Percentiles rank a stretch among this genome's conserved stretches.
Conservation (phyloP, 2,113 vertebrate species). For the Eptesicus fuscus region DNA sequence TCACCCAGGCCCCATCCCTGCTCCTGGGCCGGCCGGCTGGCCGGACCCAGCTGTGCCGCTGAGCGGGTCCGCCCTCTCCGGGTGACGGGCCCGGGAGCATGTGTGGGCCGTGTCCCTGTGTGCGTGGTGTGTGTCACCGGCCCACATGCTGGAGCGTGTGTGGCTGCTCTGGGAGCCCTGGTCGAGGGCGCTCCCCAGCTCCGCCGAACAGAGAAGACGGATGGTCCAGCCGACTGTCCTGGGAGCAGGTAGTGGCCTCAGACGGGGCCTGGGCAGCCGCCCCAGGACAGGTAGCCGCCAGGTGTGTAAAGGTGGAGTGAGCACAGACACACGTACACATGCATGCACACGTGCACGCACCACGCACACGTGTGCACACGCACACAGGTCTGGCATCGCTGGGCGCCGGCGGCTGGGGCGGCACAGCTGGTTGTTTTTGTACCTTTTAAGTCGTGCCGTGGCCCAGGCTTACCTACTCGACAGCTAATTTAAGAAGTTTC, state of each 20-base stretch:
- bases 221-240: not conserved
- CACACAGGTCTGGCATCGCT: fast-evolving
- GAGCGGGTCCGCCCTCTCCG: fast-evolving
- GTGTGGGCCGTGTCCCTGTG: not conserved
- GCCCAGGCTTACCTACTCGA: not conserved
- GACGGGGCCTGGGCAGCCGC: not conserved
- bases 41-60: not conserved
- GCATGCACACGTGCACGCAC: too few relatives aligned
- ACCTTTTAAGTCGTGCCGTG: not conserved
- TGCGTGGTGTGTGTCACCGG: fast-evolving
- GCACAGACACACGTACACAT: not conserved
- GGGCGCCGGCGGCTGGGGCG: not conserved
- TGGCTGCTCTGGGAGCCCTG: not conserved
- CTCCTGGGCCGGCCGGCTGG: too few relatives aligned
- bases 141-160: not conserved
- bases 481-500: not conserved
- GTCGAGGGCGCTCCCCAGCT: not conserved
- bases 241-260: not conserved
- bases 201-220: fast-evolving
- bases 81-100: not conserved
- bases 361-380: fast-evolving
- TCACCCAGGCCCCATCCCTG: not conserved
- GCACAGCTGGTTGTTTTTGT: fast-evolving
- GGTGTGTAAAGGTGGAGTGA: too few relatives aligned
- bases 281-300: not conserved